Evolutionary conservation across 2,113 vertebrate species (phyloP).

Genomic region (Bubo bubo): DNA sequence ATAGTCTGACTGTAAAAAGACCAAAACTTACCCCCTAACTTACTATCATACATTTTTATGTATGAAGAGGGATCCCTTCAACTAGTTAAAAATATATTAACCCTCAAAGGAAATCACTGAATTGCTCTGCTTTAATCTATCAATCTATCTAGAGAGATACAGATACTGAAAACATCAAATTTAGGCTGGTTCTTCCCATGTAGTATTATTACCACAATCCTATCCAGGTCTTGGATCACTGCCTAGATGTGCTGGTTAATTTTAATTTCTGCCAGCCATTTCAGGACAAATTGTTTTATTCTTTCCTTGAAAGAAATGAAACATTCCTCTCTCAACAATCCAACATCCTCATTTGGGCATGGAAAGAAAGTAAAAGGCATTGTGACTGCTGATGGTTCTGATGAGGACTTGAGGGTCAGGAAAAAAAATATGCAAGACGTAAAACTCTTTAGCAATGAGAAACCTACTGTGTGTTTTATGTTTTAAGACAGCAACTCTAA

Average conservation of each 20-base stretch:
- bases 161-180: not conserved
- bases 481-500: not conserved
- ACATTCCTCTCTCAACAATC: not conserved
- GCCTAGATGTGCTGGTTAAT: not conserved
- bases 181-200: not conserved
- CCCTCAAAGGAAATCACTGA: not conserved
- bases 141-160: not conserved
- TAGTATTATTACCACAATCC: not conserved
- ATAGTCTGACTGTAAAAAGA: not conserved
- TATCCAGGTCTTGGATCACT: not conserved
- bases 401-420: not conserved
- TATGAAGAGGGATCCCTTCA: not conserved
- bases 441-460: not conserved
- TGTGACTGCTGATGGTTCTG: not conserved
- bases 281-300: not conserved
- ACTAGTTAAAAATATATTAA: not conserved
- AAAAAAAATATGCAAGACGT: not conserved
- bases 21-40: not conserved
- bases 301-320: slow-evolving; percentile 29
- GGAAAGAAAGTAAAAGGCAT: not conserved
- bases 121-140: not conserved
- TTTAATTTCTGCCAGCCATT: slow-evolving; percentile 28
- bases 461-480: not conserved
- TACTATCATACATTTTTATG: not conserved
- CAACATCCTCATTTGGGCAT: not conserved